A percentile compares a stretch with the other conserved stretches of the same genome.
Evolutionary conservation across 1,140 invertebrate species (phyloP).

Genomic region (Atta colombica): DNA sequence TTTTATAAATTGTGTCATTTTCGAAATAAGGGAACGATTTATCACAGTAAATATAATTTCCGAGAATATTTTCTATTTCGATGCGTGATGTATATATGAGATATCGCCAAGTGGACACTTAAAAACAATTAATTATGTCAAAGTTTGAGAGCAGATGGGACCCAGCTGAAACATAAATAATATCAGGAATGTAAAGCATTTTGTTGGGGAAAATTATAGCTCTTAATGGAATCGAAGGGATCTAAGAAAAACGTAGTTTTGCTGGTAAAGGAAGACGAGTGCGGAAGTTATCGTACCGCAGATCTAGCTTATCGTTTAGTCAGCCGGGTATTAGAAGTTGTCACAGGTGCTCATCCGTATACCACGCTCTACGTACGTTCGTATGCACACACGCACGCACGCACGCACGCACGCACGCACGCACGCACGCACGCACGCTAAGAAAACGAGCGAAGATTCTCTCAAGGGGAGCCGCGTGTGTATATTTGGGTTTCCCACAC

Average conservation of each 20-base stretch:
- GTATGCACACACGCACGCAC: conserved; percentile 26
- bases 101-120: neutral
- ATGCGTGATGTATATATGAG: neutral
- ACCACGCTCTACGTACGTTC: conserved; percentile 44
- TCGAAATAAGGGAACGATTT: too few relatives aligned
- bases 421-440: conserved; percentile 33
- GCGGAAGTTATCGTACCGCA: conserved; percentile 69
- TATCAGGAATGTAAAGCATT: conserved; percentile 59
- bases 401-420: conserved; percentile 34
- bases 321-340: conserved; percentile 71
- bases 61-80: neutral
- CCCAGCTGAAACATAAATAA: conserved; percentile 32
- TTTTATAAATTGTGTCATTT: too few relatives aligned
- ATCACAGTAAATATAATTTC: neutral
- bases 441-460: conserved; percentile 52
- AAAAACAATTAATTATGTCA: conserved; percentile 14
- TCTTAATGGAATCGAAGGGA: conserved; percentile 71
- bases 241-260: conserved; percentile 66
- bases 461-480: conserved; percentile 8
- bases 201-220: conserved; percentile 57
- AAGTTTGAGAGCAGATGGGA: conserved; percentile 28
- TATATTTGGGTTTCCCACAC: conserved; percentile 83
- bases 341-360: conserved; percentile 73
- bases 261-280: conserved; percentile 58
- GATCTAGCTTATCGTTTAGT: conserved; percentile 74